phyloP scores from a whole-genome alignment of 2,888 invertebrate species.

The Pinctada fucata region DNA sequence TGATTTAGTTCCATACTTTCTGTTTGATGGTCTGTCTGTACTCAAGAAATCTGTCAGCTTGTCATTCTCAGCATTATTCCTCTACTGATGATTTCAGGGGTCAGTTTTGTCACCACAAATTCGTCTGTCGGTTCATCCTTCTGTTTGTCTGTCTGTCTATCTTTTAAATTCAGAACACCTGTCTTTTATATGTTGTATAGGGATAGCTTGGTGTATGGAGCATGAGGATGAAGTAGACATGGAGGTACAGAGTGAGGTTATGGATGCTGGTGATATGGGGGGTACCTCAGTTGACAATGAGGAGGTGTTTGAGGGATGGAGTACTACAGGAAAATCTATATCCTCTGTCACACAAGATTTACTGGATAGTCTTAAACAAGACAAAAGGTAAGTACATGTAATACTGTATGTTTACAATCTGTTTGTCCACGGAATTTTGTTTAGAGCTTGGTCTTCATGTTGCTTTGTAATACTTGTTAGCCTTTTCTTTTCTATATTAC shows the following conservation, averaged over 20 bases:
- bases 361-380: slow-evolving; percentile 10
- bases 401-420: too few relatives aligned
- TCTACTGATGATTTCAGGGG: not conserved
- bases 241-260: slow-evolving; percentile 7
- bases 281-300: not conserved
- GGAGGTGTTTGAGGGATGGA: slow-evolving; percentile 34
- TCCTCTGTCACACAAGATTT: slow-evolving; percentile 28
- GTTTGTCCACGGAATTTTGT: too few relatives aligned
- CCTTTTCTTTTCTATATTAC: slow-evolving; percentile 15
- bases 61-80: too few relatives aligned
- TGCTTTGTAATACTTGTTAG: not conserved
- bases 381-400: slow-evolving; percentile 14
- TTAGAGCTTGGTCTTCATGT: too few relatives aligned
- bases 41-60: too few relatives aligned
- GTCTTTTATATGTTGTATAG: slow-evolving; percentile 5
- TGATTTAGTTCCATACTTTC: too few relatives aligned
- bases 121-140: not conserved
- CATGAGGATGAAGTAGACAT: slow-evolving; percentile 33
- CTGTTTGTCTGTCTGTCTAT: too few relatives aligned
- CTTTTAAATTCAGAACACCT: not conserved
- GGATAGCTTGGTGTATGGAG: slow-evolving; percentile 41
- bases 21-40: too few relatives aligned
- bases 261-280: too few relatives aligned
- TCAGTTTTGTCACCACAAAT: not conserved
- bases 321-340: slow-evolving; percentile 20